Conservation (phyloP, 1,140 invertebrate genomes). For the Mamestra configurata region DNA sequence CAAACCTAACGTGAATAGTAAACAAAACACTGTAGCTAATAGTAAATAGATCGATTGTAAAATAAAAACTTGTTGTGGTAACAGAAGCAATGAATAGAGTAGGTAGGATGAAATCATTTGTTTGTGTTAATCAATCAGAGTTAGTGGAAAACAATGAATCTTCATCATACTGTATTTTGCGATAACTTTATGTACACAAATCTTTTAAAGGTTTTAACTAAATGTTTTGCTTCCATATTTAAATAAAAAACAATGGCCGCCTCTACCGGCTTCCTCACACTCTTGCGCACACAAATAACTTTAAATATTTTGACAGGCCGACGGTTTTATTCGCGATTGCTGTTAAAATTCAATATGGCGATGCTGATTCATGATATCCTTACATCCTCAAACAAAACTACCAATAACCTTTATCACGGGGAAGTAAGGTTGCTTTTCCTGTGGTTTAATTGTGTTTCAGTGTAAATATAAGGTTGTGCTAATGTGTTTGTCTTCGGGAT, state of each 20-base stretch:
- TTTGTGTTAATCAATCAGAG: background rate
- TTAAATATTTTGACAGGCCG: slow-evolving; percentile 56
- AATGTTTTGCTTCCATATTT: background rate
- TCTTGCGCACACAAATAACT: slow-evolving; percentile 40
- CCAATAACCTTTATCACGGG: background rate
- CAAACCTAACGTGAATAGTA: too few relatives aligned
- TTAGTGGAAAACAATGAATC: background rate
- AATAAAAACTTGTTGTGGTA: too few relatives aligned
- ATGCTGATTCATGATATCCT: slow-evolving; percentile 43
- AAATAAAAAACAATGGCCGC: slow-evolving; percentile 16
- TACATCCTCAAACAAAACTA: background rate
- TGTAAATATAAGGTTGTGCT: slow-evolving; percentile 37
- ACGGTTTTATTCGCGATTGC: slow-evolving; percentile 54
- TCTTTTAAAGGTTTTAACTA: background rate
- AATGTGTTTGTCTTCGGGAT: slow-evolving; percentile 37
- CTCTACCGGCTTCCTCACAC: slow-evolving; percentile 18
- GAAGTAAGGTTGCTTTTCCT: slow-evolving; percentile 2
- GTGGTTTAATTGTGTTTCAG: too few relatives aligned
- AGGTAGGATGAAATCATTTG: background rate
- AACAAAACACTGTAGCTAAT: too few relatives aligned
- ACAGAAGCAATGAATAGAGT: background rate
- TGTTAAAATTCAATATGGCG: slow-evolving; percentile 57
- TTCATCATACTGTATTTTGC: background rate
- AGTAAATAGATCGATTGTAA: too few relatives aligned
- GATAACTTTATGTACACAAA: background rate